Conservation (phyloP, 2,113 vertebrate species). For the Australoheros scitulus region DNA sequence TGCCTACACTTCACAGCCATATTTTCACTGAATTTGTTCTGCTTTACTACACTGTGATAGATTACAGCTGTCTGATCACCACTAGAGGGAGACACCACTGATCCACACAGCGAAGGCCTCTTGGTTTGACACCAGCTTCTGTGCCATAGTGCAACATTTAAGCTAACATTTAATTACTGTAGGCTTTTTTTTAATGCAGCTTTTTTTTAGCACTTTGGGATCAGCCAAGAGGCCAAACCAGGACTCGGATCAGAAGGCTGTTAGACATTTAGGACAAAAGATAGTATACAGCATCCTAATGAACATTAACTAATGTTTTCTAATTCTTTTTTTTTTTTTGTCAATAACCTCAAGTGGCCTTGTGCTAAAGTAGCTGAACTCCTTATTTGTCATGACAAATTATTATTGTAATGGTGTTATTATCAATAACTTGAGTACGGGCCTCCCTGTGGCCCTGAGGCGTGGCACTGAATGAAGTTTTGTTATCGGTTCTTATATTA, state of each 20-base stretch:
- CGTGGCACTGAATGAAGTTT: neutral
- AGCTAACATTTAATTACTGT: neutral
- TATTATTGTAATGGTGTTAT: constrained; percentile 6
- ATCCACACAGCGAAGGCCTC: neutral
- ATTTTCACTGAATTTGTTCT: neutral
- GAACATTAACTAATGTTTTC: neutral
- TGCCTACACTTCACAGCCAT: constrained; percentile 1
- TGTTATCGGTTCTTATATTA: neutral
- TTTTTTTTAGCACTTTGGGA: neutral
- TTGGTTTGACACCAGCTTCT: neutral
- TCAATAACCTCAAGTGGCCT: constrained; percentile 65
- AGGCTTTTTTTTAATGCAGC: neutral
- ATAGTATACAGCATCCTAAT: too few relatives aligned
- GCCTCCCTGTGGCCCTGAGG: neutral
- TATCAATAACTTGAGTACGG: neutral
- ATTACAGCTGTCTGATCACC: constrained; percentile 4
- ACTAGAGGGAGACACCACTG: constrained; percentile 48
- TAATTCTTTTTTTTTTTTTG: constrained; percentile 41
- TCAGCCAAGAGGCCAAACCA: neutral
- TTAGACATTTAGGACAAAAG: neutral
- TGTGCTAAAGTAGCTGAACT: constrained; percentile 1
- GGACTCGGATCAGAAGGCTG: neutral
- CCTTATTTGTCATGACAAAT: neutral
- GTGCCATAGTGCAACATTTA: neutral
- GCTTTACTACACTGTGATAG: constrained; percentile 8